These are phyloP conservation scores for Grus americana DNA, from an alignment of 2,113 vertebrate species.

Conservation along the genomic window DNA sequence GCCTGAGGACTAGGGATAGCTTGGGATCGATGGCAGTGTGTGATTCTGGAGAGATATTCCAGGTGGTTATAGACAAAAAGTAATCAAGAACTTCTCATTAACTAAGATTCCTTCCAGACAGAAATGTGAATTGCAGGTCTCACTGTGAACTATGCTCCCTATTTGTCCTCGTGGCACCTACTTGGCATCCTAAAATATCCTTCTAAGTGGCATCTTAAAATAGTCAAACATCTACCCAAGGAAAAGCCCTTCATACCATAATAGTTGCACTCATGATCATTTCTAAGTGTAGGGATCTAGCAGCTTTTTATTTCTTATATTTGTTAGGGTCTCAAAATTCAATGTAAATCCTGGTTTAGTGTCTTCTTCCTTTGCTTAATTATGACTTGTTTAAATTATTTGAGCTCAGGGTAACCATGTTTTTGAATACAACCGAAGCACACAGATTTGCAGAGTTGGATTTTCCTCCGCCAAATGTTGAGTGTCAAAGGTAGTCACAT, in stretches of 20 bases:
- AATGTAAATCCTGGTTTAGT: background rate
- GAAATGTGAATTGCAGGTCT: background rate
- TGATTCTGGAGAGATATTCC: background rate
- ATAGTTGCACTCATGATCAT: background rate
- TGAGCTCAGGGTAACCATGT: background rate
- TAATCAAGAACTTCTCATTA: background rate
- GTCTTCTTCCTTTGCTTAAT: background rate
- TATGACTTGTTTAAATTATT: background rate
- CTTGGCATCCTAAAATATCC: background rate
- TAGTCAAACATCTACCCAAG: background rate
- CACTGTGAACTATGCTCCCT: background rate
- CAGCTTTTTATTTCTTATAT: background rate
- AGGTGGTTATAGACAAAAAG: background rate
- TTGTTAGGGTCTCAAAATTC: background rate
- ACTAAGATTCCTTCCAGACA: background rate
- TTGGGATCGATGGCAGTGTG: background rate
- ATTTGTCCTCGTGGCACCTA: background rate
- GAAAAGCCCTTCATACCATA: background rate
- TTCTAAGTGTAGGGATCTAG: background rate
- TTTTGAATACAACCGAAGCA: background rate
- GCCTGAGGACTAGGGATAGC: background rate
- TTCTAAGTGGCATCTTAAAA: background rate
- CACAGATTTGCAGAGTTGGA: background rate
- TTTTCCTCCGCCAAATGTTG: background rate
- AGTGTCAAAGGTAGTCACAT: background rate